Percentiles rank a stretch among this genome's conserved stretches.
phyloP scores from a whole-genome alignment of 1,140 invertebrate genomes.

The Drosophila melanica region DNA sequence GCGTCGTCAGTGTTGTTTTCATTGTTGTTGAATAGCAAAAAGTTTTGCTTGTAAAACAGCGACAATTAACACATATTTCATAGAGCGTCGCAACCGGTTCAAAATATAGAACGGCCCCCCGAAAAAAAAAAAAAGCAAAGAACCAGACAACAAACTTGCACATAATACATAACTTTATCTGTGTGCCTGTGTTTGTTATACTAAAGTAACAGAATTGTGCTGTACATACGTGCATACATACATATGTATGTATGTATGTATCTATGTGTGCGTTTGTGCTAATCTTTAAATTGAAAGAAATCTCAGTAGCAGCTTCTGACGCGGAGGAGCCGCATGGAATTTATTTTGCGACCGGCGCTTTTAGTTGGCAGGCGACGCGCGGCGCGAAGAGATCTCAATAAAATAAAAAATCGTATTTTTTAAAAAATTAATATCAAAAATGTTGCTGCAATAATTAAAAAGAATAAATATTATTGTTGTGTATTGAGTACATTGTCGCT shows the following conservation, averaged over 20 bases:
- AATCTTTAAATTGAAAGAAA: constrained; percentile 80
- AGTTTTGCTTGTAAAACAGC: constrained; percentile 45
- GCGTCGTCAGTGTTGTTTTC: constrained; percentile 14
- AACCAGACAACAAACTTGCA: constrained; percentile 47
- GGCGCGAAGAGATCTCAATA: constrained; percentile 26
- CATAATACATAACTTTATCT: constrained; percentile 63
- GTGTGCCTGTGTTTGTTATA: neutral
- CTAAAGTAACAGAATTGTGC: neutral
- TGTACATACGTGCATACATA: neutral
- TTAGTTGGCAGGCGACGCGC: constrained; percentile 55
- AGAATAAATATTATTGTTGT: constrained; percentile 8
- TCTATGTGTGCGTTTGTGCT: constrained; percentile 47
- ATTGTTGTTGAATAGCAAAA: constrained; percentile 29
- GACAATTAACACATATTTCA: constrained; percentile 73
- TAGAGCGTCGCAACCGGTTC: constrained; percentile 63
- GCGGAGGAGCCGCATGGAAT: constrained; percentile 39
- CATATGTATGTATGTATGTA: neutral
- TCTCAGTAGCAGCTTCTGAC: constrained; percentile 60
- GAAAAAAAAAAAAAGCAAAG: constrained; percentile 37
- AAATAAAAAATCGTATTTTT: neutral
- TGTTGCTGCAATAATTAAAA: no score
- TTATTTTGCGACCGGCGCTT: constrained; percentile 50
- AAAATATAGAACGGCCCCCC: constrained; percentile 28
- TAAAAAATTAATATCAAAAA: neutral
- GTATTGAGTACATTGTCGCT: constrained; percentile 4